Evolutionary conservation across 1,140 invertebrate species (phyloP), one percentile per base, ranked within the genome.

Genomic region (Pseudomyrmex dendroicus): DNA sequence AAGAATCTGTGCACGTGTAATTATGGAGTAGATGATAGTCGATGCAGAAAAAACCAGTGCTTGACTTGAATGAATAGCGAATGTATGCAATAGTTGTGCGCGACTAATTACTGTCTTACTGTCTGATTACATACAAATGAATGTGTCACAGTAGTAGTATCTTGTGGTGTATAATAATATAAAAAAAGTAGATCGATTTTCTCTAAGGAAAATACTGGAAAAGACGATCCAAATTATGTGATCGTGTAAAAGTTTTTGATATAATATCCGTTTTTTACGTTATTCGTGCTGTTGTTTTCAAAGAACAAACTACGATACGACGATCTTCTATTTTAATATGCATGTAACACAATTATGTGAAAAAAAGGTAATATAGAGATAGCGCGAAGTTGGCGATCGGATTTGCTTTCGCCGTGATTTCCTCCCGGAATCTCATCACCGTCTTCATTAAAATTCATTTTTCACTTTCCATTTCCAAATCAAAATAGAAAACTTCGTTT

Each of bases 401-500:
- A 67, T 77, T 35, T 77, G 48, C 35, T 77, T 67, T 22, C 8
- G 48, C 48, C 25, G 50, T 46, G 35, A 68, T 77, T 56, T 77
- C 74, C 46, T 67, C 35, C 13, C 35, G 8, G 17, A 77, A 68
- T 67, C 74, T 68, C 50, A 76, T 66, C 17, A 62, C 35, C 48
- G 22, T 46, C 74, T 67, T 77, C 25, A 77, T 77, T 77, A 77
- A 77, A 77, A 77, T 77, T 67, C 63, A 77, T 77, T 77, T 77
- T 77, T 77, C 17, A 68, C 74, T 48, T 77, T 67, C 35, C 48
- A 77, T 17, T 67, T 77, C 67, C 35, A 77, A 77, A 77, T 67
- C 62, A 17, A 35, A 50, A 67, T 77, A 68, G 67, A 77, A 77
- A 77, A n/a, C 63, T 46, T n/a, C 50, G 5, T 44, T n/a, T 9